Conservation (phyloP, 2,113 vertebrate genomes). For the Hirundichthys speculiger region DNA sequence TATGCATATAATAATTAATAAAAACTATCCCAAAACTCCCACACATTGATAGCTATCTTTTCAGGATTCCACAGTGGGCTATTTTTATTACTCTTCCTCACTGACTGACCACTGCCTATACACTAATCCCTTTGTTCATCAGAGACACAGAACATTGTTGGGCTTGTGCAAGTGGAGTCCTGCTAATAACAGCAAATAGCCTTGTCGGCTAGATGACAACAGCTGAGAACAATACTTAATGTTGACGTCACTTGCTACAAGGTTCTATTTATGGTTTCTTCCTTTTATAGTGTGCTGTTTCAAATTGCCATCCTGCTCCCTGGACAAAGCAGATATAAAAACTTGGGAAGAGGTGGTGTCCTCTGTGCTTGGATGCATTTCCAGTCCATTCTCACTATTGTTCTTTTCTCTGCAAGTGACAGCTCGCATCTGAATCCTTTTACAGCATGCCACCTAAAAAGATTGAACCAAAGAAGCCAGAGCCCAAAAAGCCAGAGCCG, state of each 20-base stretch:
- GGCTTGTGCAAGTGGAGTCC: conserved; percentile 77
- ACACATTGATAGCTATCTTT: conserved; percentile 42
- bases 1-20: no score
- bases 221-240: conserved; percentile 84
- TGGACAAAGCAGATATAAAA: conserved; percentile 76
- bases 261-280: conserved; percentile 83
- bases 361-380: conserved; percentile 60
- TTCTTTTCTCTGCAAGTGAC: conserved; percentile 42
- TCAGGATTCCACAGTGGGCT: conserved; percentile 49
- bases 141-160: conserved; percentile 68
- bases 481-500: conserved; percentile 81
- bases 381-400: conserved; percentile 43
- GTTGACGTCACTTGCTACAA: conserved; percentile 73
- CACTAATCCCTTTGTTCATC: conserved; percentile 77
- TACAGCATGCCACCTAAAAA: conserved; percentile 83
- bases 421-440: conserved; percentile 26
- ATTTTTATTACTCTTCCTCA: conserved; percentile 59
- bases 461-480: conserved; percentile 80
- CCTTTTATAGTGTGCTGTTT: conserved; percentile 80
- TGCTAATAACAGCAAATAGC: conserved; percentile 74
- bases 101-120: conserved; percentile 51
- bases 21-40: no score
- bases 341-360: conserved; percentile 50
- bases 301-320: conserved; percentile 61
- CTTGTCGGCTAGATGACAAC: conserved; percentile 71